Evolutionary conservation across 2,797 vertebrate species (phyloP), one percentile per base, ranked within the genome.

Genomic region (Acomys russatus): DNA sequence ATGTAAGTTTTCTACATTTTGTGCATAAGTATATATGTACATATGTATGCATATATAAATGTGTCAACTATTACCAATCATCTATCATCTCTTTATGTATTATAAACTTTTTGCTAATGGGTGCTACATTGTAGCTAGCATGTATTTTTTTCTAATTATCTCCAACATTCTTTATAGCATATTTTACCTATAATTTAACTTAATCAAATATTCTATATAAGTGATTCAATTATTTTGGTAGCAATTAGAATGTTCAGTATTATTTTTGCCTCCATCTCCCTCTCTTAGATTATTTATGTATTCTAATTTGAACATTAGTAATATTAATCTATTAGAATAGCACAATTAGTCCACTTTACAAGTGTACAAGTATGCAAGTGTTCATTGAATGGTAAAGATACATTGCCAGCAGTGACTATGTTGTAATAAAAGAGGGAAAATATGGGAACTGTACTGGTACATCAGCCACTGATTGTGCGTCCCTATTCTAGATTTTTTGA

Each of bases 401-500:
- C 35, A 18, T 70, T 30, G 20, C 64, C 74, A 79, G 18, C 8
- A 68, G 61, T 38, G 11, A 9, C 49, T 20, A 61, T 25, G 30
- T 17, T 33, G 5, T 35, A 78, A 70, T 14, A 1, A 85, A 74
- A 89, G 51, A 91, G 49, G 28, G 1, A 78, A 77, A 23, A 63
- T n/a, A 63, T 25, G 4, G 23, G 56, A 9, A 64, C 20, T 38
- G 14, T 4, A 25, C 3, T 88, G 70, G 28, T 6, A 9, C 1
- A 44, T 51, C 3, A 12, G 22, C 0, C 8, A 68, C 0, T 10
- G 5, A 80, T 38, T 79, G 4, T 1, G 11, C 23, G 54, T 5
- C 20, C 2, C 23, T 38, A 28, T 71, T 68, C 5, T 61, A 30
- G 7, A 56, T 30, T 92, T 73, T 77, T 82, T 9, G 64, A 61